Evolutionary conservation across 2,888 invertebrate species (phyloP).

Genomic region (Dryobota labecula): DNA sequence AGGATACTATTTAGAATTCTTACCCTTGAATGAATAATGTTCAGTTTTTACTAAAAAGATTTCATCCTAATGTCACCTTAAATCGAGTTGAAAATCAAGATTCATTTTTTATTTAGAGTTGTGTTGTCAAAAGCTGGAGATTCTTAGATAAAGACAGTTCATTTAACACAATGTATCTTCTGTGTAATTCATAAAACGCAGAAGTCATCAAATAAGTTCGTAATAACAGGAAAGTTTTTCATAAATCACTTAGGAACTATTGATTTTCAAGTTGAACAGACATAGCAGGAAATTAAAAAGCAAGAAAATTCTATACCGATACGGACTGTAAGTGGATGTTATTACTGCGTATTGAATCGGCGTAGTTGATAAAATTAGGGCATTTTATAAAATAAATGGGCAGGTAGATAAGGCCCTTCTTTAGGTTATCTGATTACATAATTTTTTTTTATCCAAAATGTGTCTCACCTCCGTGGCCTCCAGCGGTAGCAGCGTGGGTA

Average conservation of each 20-base stretch:
- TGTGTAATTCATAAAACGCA: not conserved
- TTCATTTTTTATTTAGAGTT: not conserved
- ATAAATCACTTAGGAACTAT: not conserved
- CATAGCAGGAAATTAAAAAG: conserved; percentile 1
- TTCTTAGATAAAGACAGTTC: not conserved
- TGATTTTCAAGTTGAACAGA: not conserved
- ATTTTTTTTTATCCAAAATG: conserved; percentile 69
- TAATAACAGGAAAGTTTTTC: not conserved
- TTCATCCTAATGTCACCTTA: not conserved
- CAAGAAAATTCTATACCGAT: not conserved
- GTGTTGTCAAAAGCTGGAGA: not conserved
- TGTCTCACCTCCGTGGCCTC: conserved; percentile 85
- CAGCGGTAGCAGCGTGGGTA: conserved; percentile 84
- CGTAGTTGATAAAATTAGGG: conserved; percentile 17
- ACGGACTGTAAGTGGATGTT: not conserved
- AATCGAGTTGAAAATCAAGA: not conserved
- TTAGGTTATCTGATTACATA: conserved; percentile 88
- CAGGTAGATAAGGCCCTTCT: conserved; percentile 71
- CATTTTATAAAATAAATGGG: conserved; percentile 8
- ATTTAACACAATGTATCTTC: not conserved
- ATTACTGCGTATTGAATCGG: not conserved
- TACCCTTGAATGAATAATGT: not conserved
- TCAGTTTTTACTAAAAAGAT: not conserved
- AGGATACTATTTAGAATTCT: not conserved
- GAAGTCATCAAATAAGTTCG: not conserved